Base-by-base conservation (phyloP, 2,113 vertebrate genomes). In the Telmatochromis sp. region DNA sequence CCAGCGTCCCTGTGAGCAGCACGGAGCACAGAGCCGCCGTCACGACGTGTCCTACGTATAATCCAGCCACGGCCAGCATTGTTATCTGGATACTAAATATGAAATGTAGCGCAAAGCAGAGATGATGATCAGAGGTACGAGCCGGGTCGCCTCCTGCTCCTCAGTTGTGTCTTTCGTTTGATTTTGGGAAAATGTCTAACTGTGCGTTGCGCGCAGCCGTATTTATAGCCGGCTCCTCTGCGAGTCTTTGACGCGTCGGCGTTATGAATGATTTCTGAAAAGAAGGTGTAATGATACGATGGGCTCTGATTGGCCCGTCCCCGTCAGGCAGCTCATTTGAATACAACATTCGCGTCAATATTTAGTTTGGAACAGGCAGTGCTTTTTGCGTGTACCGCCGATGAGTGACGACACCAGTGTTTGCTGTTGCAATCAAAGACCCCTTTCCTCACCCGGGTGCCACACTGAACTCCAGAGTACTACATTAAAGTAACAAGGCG, bases 181-280 rank as follows among this genome's bases (percentile, higher is more conserved):
- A 93, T 93, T 94, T 94, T 89, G 82, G 91, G 86, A 86, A 90
- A 90, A 95, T 95, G 94, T 96, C 95, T 96, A 91, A 91, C 93
- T 94, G 91, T 90, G 88, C 85, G 79, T 68, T 86, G 91, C 87
- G 95, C 94, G 92, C 92, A 84, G 95, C 94, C 91, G 94, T 96
- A 96, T 97, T 96, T 97, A 97, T 97, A 96, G 93, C 90, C 95
- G 92, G 92, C 63, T 91, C 71, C 91, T 89, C 90, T 83, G 91
- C 90, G 95, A 91, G 91, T 92, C 95, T 96, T 96, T 97, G 96
- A 97, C 96, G 96, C 96, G 96, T 96, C 93, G 88, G 90, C 95
- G 93, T 95, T 95, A 97, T 97, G 95, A 97, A 97, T 96, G 96
- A 97, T 96, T 96, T 95, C 90, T 95, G 94, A 96, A 95, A 96